Conservation (phyloP, 2,113 vertebrate genomes). For the Nyctibius bracteatus region DNA sequence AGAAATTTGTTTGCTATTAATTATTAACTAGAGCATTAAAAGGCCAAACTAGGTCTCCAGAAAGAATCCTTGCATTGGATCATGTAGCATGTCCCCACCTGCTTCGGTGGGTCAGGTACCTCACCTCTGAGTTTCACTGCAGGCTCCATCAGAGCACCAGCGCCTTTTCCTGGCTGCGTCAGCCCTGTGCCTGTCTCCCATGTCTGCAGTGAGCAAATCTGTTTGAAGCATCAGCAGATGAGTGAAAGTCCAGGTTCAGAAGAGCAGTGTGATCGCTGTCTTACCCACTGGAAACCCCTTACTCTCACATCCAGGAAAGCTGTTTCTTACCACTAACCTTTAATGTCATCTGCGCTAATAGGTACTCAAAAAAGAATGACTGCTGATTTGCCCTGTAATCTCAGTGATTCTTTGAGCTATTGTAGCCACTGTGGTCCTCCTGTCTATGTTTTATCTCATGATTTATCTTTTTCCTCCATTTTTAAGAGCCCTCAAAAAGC, state of each 20-base stretch:
- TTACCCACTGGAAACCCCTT: background rate
- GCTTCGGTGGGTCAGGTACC: background rate
- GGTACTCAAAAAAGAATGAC: background rate
- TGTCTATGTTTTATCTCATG: background rate
- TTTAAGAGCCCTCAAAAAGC: background rate
- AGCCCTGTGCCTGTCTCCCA: rapidly evolving
- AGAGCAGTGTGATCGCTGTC: background rate
- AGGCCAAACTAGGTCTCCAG: background rate
- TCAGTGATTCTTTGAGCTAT: background rate
- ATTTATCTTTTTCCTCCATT: background rate
- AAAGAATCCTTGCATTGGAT: background rate
- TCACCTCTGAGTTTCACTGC: background rate
- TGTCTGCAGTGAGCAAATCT: background rate
- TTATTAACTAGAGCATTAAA: background rate
- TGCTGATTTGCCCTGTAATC: background rate
- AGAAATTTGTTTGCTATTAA: background rate
- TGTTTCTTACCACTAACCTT: background rate
- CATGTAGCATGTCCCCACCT: background rate
- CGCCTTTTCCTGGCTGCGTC: background rate
- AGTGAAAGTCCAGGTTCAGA: background rate
- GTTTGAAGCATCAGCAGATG: background rate
- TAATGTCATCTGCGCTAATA: background rate
- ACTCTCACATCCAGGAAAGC: background rate
- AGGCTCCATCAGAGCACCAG: background rate
- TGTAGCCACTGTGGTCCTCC: background rate